Conservation (phyloP, 2,113 vertebrate species). For the Rhabdornis inornatus region DNA sequence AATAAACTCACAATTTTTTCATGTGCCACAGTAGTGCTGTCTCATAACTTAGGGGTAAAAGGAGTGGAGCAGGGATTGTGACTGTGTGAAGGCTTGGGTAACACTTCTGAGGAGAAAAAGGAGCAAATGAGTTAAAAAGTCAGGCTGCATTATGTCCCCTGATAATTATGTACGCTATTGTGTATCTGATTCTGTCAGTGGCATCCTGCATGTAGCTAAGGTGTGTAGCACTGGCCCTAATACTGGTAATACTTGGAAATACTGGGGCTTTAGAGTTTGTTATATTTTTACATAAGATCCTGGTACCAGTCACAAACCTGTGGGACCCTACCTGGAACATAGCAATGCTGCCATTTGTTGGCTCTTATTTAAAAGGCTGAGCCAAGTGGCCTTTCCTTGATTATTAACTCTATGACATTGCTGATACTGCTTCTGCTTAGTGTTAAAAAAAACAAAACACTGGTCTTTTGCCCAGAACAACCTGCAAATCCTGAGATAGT, state of each 20-base stretch:
- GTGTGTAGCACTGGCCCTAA: not conserved
- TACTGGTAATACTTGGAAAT: not conserved
- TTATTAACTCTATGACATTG: not conserved
- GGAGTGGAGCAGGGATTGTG: not conserved
- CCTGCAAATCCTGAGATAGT: not conserved
- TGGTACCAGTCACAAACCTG: not conserved
- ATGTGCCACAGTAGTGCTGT: not conserved
- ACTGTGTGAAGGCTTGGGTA: not conserved
- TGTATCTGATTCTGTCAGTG: not conserved
- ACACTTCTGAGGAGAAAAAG: not conserved
- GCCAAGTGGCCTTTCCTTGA: not conserved
- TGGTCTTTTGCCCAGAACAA: not conserved
- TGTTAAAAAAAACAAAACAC: not conserved
- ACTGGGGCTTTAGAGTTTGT: not conserved
- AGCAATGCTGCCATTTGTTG: not conserved
- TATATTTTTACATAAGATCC: not conserved
- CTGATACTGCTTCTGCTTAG: not conserved
- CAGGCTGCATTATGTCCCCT: not conserved
- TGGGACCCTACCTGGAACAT: not conserved
- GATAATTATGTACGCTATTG: not conserved
- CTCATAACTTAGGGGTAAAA: not conserved
- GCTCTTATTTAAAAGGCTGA: not conserved
- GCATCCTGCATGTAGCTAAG: not conserved
- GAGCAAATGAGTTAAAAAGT: not conserved
- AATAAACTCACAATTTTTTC: not conserved